Evolutionary conservation across 1,140 invertebrate species (phyloP).

Genomic region (Sinella curviseta): DNA sequence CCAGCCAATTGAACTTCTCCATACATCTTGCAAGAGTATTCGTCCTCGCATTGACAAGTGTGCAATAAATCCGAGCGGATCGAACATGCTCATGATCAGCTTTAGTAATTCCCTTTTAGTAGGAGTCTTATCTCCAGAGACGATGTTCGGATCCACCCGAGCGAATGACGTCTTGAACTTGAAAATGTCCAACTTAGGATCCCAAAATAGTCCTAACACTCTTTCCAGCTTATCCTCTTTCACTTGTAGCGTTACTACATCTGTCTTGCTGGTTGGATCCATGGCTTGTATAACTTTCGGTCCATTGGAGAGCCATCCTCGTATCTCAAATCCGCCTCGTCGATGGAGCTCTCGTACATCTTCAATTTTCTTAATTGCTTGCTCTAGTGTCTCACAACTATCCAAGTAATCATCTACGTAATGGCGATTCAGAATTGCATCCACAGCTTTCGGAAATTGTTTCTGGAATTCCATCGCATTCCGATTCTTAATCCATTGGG

Average conservation of each 20-base stretch:
- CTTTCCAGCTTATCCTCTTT: neutral
- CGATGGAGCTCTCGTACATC: neutral
- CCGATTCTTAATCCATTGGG: slow-evolving; percentile 3
- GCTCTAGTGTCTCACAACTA: neutral
- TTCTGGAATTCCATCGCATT: neutral
- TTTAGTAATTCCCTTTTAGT: neutral
- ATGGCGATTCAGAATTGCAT: neutral
- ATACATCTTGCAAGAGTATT: slow-evolving; percentile 33
- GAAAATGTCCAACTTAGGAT: slow-evolving; percentile 26
- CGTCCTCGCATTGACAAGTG: slow-evolving; percentile 2
- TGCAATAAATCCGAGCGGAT: slow-evolving; percentile 24
- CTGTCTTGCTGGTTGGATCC: neutral
- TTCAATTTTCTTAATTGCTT: neutral
- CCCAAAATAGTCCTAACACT: slow-evolving; percentile 30
- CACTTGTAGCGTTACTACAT: neutral
- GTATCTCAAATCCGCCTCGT: slow-evolving; percentile 1
- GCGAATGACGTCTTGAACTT: neutral
- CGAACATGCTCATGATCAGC: slow-evolving; percentile 3
- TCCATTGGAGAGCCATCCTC: neutral
- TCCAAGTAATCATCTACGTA: slow-evolving; percentile 5
- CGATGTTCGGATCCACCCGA: neutral
- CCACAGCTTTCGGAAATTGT: neutral
- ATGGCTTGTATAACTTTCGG: neutral
- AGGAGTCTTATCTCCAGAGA: neutral
- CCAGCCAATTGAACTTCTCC: slow-evolving; percentile 32